phyloP scores from a whole-genome alignment of 2,797 vertebrate genomes.

The Champsocephalus gunnari region DNA sequence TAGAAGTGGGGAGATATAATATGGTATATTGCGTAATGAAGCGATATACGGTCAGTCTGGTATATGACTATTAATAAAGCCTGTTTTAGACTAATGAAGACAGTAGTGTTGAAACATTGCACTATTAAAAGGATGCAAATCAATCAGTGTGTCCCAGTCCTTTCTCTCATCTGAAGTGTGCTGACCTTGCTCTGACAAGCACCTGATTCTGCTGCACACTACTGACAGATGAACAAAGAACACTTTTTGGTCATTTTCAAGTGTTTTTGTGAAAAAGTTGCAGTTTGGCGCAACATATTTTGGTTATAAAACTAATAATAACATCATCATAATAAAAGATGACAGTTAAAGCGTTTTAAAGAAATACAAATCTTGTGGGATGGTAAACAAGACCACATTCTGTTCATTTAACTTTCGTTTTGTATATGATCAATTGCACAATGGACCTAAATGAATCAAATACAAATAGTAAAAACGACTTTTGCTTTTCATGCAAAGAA shows the following conservation, averaged over 20 bases:
- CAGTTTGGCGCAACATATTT: background rate
- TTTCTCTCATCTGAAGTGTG: conserved; percentile 1
- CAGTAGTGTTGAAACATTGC: background rate
- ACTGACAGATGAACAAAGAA: background rate
- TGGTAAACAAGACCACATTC: background rate
- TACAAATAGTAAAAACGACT: background rate
- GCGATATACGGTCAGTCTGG: conserved; percentile 29
- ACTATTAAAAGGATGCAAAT: conserved; percentile 4
- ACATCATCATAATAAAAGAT: background rate
- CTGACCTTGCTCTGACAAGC: background rate
- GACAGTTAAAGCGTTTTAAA: background rate
- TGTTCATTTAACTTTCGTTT: background rate
- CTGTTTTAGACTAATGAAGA: conserved; percentile 18
- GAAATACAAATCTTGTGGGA: conserved; percentile 7
- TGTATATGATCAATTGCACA: background rate
- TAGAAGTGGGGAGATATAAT: conserved; percentile 34
- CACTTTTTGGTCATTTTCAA: background rate
- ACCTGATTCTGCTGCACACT: background rate
- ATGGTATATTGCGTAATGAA: conserved; percentile 29
- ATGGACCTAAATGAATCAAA: background rate
- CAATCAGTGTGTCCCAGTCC: background rate
- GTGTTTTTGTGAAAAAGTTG: conserved; percentile 16
- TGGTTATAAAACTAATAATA: background rate
- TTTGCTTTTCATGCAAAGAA: background rate
- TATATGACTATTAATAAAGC: conserved; percentile 31